Evolutionary conservation across 1,140 invertebrate genomes (phyloP).

Genomic region (Monomorium pharaonis): DNA sequence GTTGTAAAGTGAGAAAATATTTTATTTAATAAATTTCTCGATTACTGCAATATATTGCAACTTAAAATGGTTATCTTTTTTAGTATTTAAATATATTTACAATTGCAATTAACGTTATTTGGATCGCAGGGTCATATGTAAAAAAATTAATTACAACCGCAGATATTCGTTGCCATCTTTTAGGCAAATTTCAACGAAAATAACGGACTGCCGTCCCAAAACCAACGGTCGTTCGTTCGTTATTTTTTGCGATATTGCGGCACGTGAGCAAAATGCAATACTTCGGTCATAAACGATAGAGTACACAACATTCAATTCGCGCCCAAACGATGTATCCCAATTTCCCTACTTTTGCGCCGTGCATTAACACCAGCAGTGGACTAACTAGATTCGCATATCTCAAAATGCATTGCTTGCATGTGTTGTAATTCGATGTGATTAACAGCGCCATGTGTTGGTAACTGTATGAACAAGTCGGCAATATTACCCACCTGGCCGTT

Average conservation of each 20-base stretch:
- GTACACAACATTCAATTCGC: conserved; percentile 67
- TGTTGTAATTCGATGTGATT: conserved; percentile 75
- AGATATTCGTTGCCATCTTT: conserved; percentile 23
- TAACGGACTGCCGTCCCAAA: neutral
- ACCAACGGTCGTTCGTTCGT: conserved; percentile 21
- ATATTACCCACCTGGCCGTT: conserved; percentile 73
- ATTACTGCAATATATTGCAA: neutral
- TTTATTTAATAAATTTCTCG: neutral
- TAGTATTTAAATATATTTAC: neutral
- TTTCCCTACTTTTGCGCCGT: conserved; percentile 55
- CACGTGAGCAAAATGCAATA: conserved; percentile 36
- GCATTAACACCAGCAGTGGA: conserved; percentile 69
- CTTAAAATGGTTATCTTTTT: neutral
- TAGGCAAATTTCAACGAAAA: conserved; percentile 12
- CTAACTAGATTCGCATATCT: conserved; percentile 73
- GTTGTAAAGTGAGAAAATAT: neutral
- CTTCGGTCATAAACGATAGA: conserved; percentile 52
- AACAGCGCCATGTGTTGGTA: conserved; percentile 73
- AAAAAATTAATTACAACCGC: conserved; percentile 32
- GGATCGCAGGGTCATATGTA: neutral
- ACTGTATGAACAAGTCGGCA: conserved; percentile 73
- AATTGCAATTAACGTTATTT: neutral
- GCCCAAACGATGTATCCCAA: conserved; percentile 66
- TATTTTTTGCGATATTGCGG: conserved; percentile 43
- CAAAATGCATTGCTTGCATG: conserved; percentile 68